Conservation (phyloP, 2,113 vertebrate species). For the Hystrix cristata region DNA sequence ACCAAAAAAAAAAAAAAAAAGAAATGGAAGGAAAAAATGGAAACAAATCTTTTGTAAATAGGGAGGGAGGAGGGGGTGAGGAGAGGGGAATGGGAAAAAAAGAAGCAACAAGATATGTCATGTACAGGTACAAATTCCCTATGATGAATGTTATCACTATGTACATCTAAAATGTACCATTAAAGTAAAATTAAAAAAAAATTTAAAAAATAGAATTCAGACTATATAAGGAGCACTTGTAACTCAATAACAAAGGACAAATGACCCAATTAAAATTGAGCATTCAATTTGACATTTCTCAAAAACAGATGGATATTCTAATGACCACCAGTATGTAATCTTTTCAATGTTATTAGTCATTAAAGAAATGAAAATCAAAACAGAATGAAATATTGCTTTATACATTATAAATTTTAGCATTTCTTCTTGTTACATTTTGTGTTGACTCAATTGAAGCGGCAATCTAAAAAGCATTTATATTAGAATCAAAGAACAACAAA, state of each 20-base stretch:
- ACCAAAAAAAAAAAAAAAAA: too few species aligned
- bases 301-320: not conserved
- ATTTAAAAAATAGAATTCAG: too few species aligned
- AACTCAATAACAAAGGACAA: not conserved
- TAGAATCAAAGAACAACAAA: conserved; percentile 20
- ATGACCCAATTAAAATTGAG: not conserved
- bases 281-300: not conserved
- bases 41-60: too few species aligned
- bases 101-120: too few species aligned
- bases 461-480: not conserved
- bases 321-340: not conserved
- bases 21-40: too few species aligned
- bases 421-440: not conserved
- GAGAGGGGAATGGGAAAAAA: too few species aligned
- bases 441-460: conserved; percentile 3
- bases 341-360: not conserved
- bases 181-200: not conserved
- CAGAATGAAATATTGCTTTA: not conserved
- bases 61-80: too few species aligned
- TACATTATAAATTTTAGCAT: not conserved
- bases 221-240: not conserved
- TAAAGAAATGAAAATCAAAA: not conserved
- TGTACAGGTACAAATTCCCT: too few species aligned
- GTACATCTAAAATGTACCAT: too few species aligned
- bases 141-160: too few species aligned